These are phyloP conservation scores for Taurulus bubalis DNA, from an alignment of 2,113 vertebrate species.

Conservation along the genomic window DNA sequence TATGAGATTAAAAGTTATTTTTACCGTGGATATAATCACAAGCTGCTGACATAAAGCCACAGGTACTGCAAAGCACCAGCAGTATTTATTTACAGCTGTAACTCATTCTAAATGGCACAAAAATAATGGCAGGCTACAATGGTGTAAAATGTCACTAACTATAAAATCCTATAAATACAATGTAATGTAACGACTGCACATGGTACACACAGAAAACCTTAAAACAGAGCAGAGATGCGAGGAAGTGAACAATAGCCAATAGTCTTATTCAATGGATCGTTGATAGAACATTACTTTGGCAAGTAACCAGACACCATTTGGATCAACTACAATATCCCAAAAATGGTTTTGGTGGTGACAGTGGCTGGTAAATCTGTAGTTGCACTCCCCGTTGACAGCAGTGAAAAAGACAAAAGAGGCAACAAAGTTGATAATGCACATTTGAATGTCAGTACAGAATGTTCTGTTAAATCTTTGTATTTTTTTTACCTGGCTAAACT, in stretches of 20 bases:
- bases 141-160: slow-evolving; percentile 15
- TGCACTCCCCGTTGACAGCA: background rate
- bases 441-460: background rate
- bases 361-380: background rate
- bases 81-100: slow-evolving; percentile 21
- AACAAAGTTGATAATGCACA: background rate
- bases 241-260: background rate
- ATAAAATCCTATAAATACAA: background rate
- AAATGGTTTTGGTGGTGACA: background rate
- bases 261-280: background rate
- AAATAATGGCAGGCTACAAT: background rate
- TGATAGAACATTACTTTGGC: background rate
- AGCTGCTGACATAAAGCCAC: slow-evolving; percentile 68
- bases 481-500: background rate
- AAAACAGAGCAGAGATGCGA: background rate
- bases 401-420: background rate
- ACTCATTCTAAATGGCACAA: background rate
- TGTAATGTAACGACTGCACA: background rate
- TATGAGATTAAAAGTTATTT: slow-evolving; percentile 85
- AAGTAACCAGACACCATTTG: background rate
- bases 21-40: slow-evolving; percentile 80
- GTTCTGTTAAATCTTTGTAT: background rate
- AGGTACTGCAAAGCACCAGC: slow-evolving; percentile 29
- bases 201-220: background rate
- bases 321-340: background rate